These are phyloP conservation scores for Phallusia fumigata DNA, from an alignment of 23 tunicate species.

Conservation along the genomic window DNA sequence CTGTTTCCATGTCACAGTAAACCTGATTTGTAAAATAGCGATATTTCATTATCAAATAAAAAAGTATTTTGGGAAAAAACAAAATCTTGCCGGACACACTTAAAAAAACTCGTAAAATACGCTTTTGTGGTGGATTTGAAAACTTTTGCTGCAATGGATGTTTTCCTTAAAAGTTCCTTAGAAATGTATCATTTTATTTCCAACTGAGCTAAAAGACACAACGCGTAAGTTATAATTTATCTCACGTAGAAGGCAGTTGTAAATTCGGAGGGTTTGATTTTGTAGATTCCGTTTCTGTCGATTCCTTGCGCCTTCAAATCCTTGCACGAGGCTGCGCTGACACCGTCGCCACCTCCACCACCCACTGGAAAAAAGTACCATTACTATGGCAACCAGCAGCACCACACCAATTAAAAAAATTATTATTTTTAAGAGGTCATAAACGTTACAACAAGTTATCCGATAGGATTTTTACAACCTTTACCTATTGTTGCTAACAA, in stretches of 20 bases:
- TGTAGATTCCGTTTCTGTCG: conserved; percentile 57
- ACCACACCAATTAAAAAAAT: too few relatives aligned
- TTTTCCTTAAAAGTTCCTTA: neutral
- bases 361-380: conserved; percentile 13
- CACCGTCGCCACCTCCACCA: conserved; percentile 33
- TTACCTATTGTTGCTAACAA: too few relatives aligned
- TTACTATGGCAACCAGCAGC: too few relatives aligned
- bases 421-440: too few relatives aligned
- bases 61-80: neutral
- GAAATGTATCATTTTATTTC: neutral
- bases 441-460: too few relatives aligned
- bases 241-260: conserved; percentile 22
- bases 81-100: too few relatives aligned
- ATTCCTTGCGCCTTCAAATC: conserved; percentile 37
- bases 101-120: too few relatives aligned
- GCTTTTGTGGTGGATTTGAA: too few relatives aligned
- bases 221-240: too few relatives aligned
- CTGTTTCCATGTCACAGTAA: conserved; percentile 70
- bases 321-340: conserved; percentile 49
- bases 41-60: neutral
- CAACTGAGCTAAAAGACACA: neutral
- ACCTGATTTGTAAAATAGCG: conserved; percentile 17
- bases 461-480: too few relatives aligned
- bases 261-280: conserved; percentile 58
- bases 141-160: neutral